phyloP scores from a whole-genome alignment of 2,888 invertebrate species.

The Agriopis marginaria region DNA sequence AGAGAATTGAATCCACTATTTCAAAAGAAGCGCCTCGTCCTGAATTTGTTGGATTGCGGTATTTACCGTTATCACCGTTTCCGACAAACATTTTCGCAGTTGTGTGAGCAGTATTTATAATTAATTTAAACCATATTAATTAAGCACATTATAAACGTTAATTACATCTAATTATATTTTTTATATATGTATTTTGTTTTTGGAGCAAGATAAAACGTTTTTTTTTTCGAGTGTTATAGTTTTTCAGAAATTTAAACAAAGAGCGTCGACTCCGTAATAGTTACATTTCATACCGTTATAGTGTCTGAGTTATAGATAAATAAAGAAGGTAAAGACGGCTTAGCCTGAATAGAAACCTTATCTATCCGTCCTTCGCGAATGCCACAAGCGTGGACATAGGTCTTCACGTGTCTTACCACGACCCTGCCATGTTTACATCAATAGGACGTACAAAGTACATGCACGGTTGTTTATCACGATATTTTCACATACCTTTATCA shows the following conservation, averaged over 20 bases:
- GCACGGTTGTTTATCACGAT: conserved; percentile 25
- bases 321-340: conserved; percentile 33
- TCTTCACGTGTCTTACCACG: conserved; percentile 57
- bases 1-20: conserved; percentile 7
- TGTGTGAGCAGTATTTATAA: conserved; percentile 8
- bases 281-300: conserved; percentile 1
- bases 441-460: conserved; percentile 29
- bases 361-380: conserved; percentile 49
- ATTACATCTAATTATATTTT: background rate
- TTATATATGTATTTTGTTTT: background rate
- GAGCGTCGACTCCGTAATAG: too few relatives aligned
- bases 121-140: background rate
- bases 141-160: background rate
- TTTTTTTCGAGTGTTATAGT: background rate
- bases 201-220: background rate
- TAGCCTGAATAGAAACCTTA: conserved; percentile 57
- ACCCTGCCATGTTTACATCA: conserved; percentile 44
- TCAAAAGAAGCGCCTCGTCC: conserved; percentile 42
- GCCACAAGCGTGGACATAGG: conserved; percentile 46
- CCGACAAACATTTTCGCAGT: conserved; percentile 29
- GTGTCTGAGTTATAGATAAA: conserved; percentile 5
- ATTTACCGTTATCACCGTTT: conserved; percentile 49
- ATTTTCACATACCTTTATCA: conserved; percentile 9
- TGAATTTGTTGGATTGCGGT: conserved; percentile 49
- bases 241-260: background rate